Base-by-base conservation (phyloP, 2,113 vertebrate genomes). In the Opisthocomus hoazin region DNA sequence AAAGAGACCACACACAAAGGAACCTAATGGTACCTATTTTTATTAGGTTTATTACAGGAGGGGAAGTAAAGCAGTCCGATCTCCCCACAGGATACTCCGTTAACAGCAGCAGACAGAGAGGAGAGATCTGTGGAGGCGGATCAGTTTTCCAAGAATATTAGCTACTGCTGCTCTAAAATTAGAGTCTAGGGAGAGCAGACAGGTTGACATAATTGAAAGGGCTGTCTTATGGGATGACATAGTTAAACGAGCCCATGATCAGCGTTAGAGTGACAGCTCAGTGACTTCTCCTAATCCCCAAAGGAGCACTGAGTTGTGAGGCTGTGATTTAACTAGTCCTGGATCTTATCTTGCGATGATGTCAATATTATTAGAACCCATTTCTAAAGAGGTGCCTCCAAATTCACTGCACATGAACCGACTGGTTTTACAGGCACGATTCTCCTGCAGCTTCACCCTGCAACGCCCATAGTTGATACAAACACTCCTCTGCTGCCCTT, bases 151-250 rank as follows among this genome's bases (percentile, higher is more conserved):
- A 84, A 90, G 97, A 96, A 97, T 97, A 97, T 97, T 97, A 96
- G 94, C 96, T 97, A 96, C 95, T 94, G 96, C 96, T 94, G 94
- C 94, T 96, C 96, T 97, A 96, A 97, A 97, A 97, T 97, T 97
- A 97, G 97, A 97, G 96, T 97, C 96, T 94, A 46, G 97, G 97
- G 97, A 97, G 97, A 95, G 94, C 95, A 97, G 95, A 87, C 96
- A 95, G 97, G 97, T 97, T 97, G 97, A 97, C 96, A 97, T 97
- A 97, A 97, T 97, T 96, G 97, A 97, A 97, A 97, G 97, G 96
- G 88, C 91, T 97, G 96, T 96, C 97, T 97, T 97, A 91, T 85
- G 96, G 96, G 97, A 97, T 97, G 96, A 96, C 93, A 97, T 94
- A 96, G 94, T 97, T 97, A 97, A 97, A 96, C 83, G 94, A 97